These are phyloP conservation scores for Plagiodera versicolora DNA, from an alignment of 2,888 invertebrate genomes.

Conservation along the genomic window DNA sequence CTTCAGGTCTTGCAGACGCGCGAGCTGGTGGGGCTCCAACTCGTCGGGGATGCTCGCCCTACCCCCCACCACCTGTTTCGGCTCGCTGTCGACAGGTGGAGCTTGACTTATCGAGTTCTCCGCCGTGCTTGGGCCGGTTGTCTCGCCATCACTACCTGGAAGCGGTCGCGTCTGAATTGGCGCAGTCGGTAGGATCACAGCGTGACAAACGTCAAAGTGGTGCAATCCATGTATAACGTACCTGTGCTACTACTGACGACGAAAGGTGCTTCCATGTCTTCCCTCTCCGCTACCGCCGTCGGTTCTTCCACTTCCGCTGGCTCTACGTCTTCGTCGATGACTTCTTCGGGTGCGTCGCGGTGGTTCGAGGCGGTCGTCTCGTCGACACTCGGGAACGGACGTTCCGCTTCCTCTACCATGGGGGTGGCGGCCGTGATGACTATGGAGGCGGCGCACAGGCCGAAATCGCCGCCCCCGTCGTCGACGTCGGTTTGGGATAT, in stretches of 20 bases:
- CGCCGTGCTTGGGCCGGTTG: slow-evolving; percentile 65
- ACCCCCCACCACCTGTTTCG: slow-evolving; percentile 75
- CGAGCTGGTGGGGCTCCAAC: slow-evolving; percentile 84
- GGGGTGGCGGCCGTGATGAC: slow-evolving; percentile 94
- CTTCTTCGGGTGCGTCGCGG: slow-evolving; percentile 27
- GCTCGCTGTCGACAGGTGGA: slow-evolving; percentile 44
- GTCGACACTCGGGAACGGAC: slow-evolving; percentile 70
- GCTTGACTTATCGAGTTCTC: slow-evolving; percentile 64
- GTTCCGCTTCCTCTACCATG: slow-evolving; percentile 84
- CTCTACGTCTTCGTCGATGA: slow-evolving; percentile 13
- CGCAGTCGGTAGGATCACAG: slow-evolving; percentile 37
- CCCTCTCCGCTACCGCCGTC: slow-evolving; percentile 43
- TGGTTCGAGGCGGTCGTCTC: slow-evolving; percentile 43
- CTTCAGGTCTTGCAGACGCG: slow-evolving; percentile 83
- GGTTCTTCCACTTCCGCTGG: slow-evolving; percentile 4
- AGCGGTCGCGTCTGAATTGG: slow-evolving; percentile 58
- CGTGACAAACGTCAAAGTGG: slow-evolving; percentile 47
- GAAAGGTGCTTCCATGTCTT: slow-evolving; percentile 62
- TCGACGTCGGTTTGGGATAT: slow-evolving; percentile 22
- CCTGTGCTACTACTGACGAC: slow-evolving; percentile 35
- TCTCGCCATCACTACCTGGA: slow-evolving; percentile 68
- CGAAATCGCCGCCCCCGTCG: slow-evolving; percentile 55
- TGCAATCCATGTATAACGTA: not conserved
- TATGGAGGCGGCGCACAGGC: slow-evolving; percentile 84
- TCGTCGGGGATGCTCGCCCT: slow-evolving; percentile 86